Evolutionary conservation across 2,888 invertebrate species (phyloP).

Genomic region (Heliconius aoede): DNA sequence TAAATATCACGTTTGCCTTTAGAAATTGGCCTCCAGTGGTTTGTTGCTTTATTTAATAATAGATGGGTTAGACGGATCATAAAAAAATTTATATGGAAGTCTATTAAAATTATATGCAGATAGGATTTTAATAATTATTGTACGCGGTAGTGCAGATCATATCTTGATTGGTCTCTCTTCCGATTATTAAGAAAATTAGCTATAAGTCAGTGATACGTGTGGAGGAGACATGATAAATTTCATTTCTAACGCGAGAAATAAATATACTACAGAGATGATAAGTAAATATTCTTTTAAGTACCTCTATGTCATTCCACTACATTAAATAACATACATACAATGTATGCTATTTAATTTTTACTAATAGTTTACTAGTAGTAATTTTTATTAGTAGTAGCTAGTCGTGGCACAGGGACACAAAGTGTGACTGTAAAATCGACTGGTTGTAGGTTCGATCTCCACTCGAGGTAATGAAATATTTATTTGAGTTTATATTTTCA

Average conservation of each 20-base stretch:
- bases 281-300: background rate
- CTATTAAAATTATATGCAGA: background rate
- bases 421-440: no score
- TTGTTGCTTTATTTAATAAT: constrained; percentile 12
- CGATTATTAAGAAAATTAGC: background rate
- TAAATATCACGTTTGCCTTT: constrained; percentile 40
- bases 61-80: background rate
- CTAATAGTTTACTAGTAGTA: no score
- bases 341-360: no score
- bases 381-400: no score
- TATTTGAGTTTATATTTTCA: no score
- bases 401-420: no score
- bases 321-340: no score
- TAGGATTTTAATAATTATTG: background rate
- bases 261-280: background rate
- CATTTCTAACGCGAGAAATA: background rate
- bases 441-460: no score
- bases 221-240: background rate
- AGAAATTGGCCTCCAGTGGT: constrained; percentile 36
- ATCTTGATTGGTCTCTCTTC: constrained; percentile 1
- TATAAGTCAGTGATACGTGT: background rate
- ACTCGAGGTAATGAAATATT: no score
- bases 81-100: constrained; percentile 18
- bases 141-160: constrained; percentile 10
- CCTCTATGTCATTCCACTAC: background rate